Percentiles rank a stretch among this genome's conserved stretches.
These are phyloP conservation scores for Cranoglanis bouderius DNA, from an alignment of 2,113 vertebrate genomes.

Conservation along the genomic window DNA sequence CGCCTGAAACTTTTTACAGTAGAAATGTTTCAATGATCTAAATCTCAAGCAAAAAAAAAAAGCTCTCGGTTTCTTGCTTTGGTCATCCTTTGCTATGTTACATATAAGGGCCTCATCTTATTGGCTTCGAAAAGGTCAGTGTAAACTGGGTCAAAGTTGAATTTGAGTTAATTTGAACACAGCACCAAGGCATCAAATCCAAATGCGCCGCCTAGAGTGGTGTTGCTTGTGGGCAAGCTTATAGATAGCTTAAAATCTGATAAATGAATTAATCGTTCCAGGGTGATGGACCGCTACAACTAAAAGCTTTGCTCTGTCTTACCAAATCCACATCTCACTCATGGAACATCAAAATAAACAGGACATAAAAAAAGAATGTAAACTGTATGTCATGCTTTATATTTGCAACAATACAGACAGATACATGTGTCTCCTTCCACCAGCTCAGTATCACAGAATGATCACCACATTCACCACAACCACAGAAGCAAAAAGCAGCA, in stretches of 20 bases:
- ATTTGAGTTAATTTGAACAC: no score
- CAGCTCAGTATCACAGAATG: not conserved
- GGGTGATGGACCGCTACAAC: not conserved
- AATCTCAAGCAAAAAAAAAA: no score
- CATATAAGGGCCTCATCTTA: no score
- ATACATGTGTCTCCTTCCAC: not conserved
- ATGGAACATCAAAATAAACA: not conserved
- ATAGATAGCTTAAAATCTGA: not conserved
- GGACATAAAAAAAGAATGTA: not conserved
- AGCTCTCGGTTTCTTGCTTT: no score
- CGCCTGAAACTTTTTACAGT: no score
- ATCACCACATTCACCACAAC: constrained; percentile 3
- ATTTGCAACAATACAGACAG: not conserved
- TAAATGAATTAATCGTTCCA: not conserved
- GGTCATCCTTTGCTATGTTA: not conserved
- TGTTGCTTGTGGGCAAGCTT: not conserved
- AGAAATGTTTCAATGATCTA: not conserved
- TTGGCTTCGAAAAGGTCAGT: no score
- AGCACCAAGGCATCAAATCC: no score
- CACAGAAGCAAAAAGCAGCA: constrained; percentile 53
- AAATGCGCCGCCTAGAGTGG: no score
- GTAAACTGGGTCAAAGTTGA: no score
- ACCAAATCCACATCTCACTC: not conserved
- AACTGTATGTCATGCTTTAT: not conserved
- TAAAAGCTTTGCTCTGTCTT: not conserved